Conservation (phyloP, 2,888 invertebrate species). For the Drosophila demipolita region DNA sequence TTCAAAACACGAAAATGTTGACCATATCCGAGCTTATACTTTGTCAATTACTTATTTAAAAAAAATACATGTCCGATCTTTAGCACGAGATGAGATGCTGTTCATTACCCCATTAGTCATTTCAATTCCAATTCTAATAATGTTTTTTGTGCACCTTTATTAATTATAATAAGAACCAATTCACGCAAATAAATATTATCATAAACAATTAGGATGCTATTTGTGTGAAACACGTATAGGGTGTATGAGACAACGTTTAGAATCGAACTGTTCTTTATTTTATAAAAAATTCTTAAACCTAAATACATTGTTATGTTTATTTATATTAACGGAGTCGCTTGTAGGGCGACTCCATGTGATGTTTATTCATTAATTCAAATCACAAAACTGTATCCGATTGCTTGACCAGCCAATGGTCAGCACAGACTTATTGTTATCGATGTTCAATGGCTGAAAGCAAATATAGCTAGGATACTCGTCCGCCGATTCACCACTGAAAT, state of each 20-base stretch:
- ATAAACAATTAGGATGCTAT: neutral
- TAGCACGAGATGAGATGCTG: slow-evolving; percentile 21
- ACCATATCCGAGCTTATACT: slow-evolving; percentile 1
- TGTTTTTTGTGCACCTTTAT: slow-evolving; percentile 54
- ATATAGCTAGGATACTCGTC: slow-evolving; percentile 92
- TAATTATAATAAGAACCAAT: slow-evolving; percentile 52
- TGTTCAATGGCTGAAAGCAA: slow-evolving; percentile 88
- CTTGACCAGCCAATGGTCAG: slow-evolving; percentile 94
- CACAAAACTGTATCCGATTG: slow-evolving; percentile 92
- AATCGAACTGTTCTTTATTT: no score
- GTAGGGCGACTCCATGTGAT: no score
- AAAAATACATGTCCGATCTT: slow-evolving; percentile 7
- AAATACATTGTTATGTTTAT: no score
- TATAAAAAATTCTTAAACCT: no score
- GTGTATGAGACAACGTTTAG: no score
- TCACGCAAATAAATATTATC: slow-evolving; percentile 27
- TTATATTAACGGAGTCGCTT: no score
- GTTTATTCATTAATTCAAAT: slow-evolving; percentile 22
- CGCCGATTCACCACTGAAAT: slow-evolving; percentile 87
- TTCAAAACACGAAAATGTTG: neutral
- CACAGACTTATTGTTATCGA: slow-evolving; percentile 88
- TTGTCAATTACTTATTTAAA: slow-evolving; percentile 39
- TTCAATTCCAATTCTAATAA: slow-evolving; percentile 19
- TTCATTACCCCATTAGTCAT: slow-evolving; percentile 29
- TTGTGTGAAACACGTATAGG: no score